Conservation (phyloP, 2,888 invertebrate species). For the Poecilobothrus nobilitatus region DNA sequence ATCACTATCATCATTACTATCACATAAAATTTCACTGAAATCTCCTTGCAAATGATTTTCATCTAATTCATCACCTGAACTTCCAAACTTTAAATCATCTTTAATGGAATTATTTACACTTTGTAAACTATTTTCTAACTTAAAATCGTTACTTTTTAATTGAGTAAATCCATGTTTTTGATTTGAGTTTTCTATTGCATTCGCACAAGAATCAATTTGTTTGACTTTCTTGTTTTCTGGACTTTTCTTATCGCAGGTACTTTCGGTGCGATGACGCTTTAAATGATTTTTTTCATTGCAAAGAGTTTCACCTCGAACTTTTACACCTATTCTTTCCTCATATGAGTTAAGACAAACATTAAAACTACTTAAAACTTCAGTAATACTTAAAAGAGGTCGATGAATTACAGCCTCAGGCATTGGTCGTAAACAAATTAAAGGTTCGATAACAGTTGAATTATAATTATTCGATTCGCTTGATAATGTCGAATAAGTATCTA, state of each 20-base stretch:
- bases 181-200: neutral
- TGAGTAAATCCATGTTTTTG: neutral
- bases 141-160: neutral
- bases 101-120: constrained; percentile 9
- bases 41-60: constrained; percentile 10
- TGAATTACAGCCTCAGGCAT: constrained; percentile 57
- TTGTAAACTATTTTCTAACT: neutral
- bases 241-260: constrained; percentile 49
- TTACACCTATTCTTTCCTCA: constrained; percentile 59
- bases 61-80: constrained; percentile 6
- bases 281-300: constrained; percentile 31
- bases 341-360: constrained; percentile 71
- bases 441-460: constrained; percentile 24
- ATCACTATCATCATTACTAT: constrained; percentile 2
- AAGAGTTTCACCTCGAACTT: constrained; percentile 45
- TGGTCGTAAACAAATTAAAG: constrained; percentile 44
- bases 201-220: constrained; percentile 23
- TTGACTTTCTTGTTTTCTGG: constrained; percentile 47
- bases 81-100: constrained; percentile 10
- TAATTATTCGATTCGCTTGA: neutral
- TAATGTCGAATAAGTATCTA: neutral
- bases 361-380: constrained; percentile 67
- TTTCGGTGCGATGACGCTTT: constrained; percentile 51
- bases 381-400: constrained; percentile 62
- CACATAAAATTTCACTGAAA: constrained; percentile 7